Evolutionary conservation across 2,113 vertebrate species (phyloP).

Genomic region (Tricholaema leucomelas): DNA sequence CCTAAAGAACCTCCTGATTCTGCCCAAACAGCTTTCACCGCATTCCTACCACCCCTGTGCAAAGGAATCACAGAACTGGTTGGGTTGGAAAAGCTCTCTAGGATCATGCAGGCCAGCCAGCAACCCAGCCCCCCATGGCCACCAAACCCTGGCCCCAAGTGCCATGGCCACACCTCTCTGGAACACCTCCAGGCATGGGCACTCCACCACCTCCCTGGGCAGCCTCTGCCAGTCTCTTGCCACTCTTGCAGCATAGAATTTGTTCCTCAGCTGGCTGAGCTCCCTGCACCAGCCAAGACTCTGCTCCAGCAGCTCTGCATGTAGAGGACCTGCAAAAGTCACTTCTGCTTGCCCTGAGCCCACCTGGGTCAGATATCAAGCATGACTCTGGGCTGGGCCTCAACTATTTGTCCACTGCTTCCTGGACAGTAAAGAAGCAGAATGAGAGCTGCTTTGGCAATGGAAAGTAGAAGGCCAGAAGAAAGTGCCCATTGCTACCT

Average conservation of each 20-base stretch:
- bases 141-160: no score
- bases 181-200: no score
- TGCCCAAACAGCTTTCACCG: rapidly evolving
- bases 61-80: background rate
- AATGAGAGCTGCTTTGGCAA: background rate
- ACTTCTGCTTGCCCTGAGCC: rapidly evolving
- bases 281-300: background rate
- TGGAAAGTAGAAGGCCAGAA: background rate
- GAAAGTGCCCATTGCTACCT: background rate
- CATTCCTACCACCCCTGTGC: background rate
- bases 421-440: background rate
- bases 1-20: background rate
- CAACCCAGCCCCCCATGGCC: no score
- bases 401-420: background rate
- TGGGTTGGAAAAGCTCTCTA: no score
- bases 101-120: no score
- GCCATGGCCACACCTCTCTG: no score
- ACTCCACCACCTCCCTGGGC: no score
- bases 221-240: no score
- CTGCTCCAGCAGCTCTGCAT: rapidly evolving
- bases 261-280: background rate
- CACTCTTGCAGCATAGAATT: no score
- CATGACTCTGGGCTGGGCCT: background rate
- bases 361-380: background rate
- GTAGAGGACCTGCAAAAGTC: background rate